These are phyloP conservation scores for Brachionus asplanchnoidis DNA, from an alignment of 1,140 invertebrate genomes.

Conservation along the genomic window DNA sequence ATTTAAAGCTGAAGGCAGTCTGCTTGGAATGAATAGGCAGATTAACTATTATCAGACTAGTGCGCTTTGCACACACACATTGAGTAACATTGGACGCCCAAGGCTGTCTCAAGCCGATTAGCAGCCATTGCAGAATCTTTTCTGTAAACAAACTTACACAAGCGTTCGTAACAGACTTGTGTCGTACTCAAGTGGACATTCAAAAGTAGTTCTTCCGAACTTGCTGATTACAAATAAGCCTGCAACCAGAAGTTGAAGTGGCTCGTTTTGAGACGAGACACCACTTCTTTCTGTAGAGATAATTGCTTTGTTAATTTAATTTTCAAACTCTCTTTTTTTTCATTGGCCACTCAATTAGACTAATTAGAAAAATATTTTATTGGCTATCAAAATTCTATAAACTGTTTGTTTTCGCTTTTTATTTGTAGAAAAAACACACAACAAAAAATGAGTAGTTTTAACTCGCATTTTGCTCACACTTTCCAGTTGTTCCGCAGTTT, in stretches of 20 bases:
- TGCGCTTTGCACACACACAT: background rate
- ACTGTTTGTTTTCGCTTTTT: background rate
- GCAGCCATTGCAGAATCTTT: background rate
- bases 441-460: constrained; percentile 1
- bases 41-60: background rate
- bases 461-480: background rate
- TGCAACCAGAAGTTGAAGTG: background rate
- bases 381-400: background rate
- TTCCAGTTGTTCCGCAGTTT: background rate
- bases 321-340: background rate
- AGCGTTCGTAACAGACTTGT: background rate
- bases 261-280: background rate
- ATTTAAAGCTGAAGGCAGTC: background rate
- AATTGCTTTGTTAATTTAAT: background rate
- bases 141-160: background rate
- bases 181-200: constrained; percentile 13
- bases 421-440: background rate
- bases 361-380: background rate
- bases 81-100: background rate
- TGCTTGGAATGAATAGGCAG: background rate
- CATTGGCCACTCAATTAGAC: background rate
- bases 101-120: background rate
- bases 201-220: background rate
- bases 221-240: constrained; percentile 19
- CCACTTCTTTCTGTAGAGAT: background rate